These are phyloP conservation scores for Pseudorasbora parva DNA, from an alignment of 2,113 vertebrate genomes.

Conservation along the genomic window DNA sequence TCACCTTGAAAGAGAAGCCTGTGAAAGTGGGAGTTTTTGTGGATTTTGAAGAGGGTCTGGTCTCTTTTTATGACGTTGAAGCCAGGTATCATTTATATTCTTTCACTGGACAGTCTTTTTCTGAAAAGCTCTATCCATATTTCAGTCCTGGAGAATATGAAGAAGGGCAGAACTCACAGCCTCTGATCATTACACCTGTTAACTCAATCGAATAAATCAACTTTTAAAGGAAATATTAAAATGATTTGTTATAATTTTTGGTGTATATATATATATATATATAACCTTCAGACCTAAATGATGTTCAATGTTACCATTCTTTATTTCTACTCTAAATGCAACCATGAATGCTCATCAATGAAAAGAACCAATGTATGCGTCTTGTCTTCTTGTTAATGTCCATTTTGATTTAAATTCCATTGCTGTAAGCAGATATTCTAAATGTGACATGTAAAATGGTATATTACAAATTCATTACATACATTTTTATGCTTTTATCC, in stretches of 20 bases:
- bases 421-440: neutral
- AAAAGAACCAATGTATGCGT: neutral
- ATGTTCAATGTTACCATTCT: neutral
- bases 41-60: slow-evolving; percentile 9
- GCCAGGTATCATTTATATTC: slow-evolving; percentile 26
- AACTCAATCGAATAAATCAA: neutral
- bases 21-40: slow-evolving; percentile 30
- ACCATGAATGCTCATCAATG: neutral
- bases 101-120: slow-evolving; percentile 21
- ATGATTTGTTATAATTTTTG: neutral
- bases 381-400: neutral
- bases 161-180: neutral
- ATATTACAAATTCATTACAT: neutral
- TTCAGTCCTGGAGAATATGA: slow-evolving; percentile 3
- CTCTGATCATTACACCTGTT: slow-evolving; percentile 8
- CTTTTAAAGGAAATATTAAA: neutral
- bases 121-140: slow-evolving; percentile 11
- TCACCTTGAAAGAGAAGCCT: slow-evolving; percentile 14
- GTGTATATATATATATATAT: neutral
- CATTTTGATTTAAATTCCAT: neutral
- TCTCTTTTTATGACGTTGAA: slow-evolving; percentile 35
- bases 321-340: neutral
- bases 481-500: too few relatives aligned
- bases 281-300: neutral
- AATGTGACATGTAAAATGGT: neutral